Conservation (phyloP, 1,140 invertebrate species). For the Zaprionus ghesquierei region DNA sequence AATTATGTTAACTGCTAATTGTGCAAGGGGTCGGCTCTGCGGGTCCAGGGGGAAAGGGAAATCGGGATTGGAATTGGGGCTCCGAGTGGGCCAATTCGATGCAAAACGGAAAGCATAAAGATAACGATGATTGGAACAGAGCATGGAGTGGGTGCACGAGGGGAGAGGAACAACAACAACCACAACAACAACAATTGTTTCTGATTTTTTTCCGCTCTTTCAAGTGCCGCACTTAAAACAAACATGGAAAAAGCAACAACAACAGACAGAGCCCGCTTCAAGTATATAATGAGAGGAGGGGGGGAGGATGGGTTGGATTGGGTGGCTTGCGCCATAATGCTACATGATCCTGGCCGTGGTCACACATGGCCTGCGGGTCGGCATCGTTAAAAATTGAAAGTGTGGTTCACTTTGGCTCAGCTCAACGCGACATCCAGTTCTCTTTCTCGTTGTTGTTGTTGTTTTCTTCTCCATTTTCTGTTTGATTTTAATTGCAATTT, state of each 20-base stretch:
- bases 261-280: neutral
- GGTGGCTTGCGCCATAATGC: neutral
- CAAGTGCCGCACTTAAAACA: constrained; percentile 27
- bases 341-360: constrained; percentile 3
- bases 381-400: constrained; percentile 16
- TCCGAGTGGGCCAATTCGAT: constrained; percentile 9
- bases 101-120: constrained; percentile 22
- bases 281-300: neutral
- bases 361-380: constrained; percentile 14
- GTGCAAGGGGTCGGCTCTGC: constrained; percentile 25
- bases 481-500: constrained; percentile 42
- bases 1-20: constrained; percentile 73
- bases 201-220: constrained; percentile 11
- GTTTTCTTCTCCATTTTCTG: neutral
- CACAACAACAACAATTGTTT: constrained; percentile 24
- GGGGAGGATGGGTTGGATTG: neutral
- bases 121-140: constrained; percentile 43
- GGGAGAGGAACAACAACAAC: too few relatives aligned
- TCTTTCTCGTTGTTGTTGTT: neutral
- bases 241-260: constrained; percentile 14
- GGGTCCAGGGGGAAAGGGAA: neutral
- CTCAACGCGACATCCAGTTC: neutral
- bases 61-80: neutral
- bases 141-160: constrained; percentile 22
- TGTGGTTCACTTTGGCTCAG: neutral